Conservation (phyloP, 1,140 invertebrate species). For the Myzus persicae region DNA sequence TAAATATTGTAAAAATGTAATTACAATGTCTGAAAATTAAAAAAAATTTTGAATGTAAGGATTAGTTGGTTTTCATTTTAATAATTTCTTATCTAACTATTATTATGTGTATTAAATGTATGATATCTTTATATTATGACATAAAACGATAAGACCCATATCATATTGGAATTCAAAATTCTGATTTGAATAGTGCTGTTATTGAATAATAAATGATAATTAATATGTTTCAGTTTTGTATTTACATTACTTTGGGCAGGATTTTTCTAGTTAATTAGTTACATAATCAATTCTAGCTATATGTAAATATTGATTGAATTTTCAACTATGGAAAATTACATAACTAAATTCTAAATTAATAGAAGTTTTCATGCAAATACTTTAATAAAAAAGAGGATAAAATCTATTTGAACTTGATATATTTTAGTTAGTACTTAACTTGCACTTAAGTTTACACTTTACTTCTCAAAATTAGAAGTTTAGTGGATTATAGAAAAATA, state of each 20-base stretch:
- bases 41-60: not conserved
- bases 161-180: not conserved
- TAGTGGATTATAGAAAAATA: not conserved
- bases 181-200: not conserved
- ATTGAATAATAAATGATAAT: not conserved
- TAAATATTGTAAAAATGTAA: not conserved
- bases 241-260: not conserved
- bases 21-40: not conserved
- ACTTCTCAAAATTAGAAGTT: not conserved
- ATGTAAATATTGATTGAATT: not conserved
- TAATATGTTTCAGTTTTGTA: not conserved
- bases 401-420: too few species aligned
- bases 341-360: too few species aligned
- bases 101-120: not conserved
- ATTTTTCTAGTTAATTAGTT: not conserved
- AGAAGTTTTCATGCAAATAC: too few species aligned
- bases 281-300: not conserved
- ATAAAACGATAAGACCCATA: too few species aligned
- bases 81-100: not conserved
- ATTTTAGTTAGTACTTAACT: too few species aligned
- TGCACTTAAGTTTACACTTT: not conserved
- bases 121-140: too few species aligned
- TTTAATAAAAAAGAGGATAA: too few species aligned
- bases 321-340: too few species aligned
- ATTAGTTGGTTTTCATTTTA: not conserved